A percentile compares a stretch with the other conserved stretches of the same genome.
Conservation (phyloP, 2,113 vertebrate genomes). For the Notiomystis cincta region DNA sequence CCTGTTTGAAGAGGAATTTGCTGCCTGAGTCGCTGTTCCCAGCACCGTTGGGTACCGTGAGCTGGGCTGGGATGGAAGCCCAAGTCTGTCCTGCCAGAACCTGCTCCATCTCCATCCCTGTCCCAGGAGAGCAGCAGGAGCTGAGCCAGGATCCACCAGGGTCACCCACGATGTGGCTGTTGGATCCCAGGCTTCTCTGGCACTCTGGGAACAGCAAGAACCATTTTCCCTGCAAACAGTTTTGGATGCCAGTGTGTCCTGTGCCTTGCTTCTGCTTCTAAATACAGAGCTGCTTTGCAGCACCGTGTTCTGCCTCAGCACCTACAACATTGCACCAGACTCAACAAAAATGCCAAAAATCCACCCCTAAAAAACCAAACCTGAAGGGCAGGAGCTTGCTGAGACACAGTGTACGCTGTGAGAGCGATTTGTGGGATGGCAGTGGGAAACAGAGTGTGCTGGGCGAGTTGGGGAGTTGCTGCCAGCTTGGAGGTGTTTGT, state of each 20-base stretch:
- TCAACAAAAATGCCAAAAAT: background rate
- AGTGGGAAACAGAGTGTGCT: background rate
- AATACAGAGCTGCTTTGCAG: background rate
- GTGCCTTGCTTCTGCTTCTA: background rate
- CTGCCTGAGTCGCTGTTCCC: background rate
- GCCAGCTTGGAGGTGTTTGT: too few species aligned
- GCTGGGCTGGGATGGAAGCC: background rate
- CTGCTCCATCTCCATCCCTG: background rate
- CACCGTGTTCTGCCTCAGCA: background rate
- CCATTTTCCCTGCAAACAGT: background rate
- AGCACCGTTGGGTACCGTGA: background rate
- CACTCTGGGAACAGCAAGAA: background rate
- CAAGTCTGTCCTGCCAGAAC: background rate
- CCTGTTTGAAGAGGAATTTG: background rate
- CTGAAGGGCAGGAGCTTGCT: background rate
- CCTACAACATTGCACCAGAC: background rate
- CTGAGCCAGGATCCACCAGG: background rate
- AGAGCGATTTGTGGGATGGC: background rate
- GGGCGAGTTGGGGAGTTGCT: background rate
- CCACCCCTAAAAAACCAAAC: background rate
- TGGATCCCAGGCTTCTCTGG: background rate
- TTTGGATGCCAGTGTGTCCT: background rate
- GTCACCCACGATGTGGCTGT: fast-evolving
- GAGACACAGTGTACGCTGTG: background rate
- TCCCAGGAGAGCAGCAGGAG: background rate